Evolutionary conservation across 2,797 vertebrate species (phyloP), one percentile per base, ranked within the genome.

Genomic region (Lepus oiostolus): DNA sequence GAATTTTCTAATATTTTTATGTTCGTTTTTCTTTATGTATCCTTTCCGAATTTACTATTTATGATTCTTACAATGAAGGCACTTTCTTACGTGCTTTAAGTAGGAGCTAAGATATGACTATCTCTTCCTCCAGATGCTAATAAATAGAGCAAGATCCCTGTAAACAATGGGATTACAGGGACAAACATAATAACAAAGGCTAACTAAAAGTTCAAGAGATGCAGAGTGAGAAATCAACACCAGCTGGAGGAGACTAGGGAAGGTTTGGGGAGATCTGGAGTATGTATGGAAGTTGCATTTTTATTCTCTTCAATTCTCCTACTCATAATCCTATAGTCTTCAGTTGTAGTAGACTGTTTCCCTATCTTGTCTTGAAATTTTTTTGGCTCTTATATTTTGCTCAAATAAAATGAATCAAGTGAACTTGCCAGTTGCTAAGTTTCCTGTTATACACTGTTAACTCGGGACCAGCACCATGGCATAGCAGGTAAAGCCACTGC

Each of bases 161-260:
- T 72, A 72, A 72, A 77, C 16, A 74, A 75, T 38, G 35, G 38
- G 62, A 26, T 75, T 5, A 38, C 58, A 62, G 42, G 63, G 38
- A 77, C 67, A 88, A 84, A 77, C 68, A 14, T 91, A 91, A 62
- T 38, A 87, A 93, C 11, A 76, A 50, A 65, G 65, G 35, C 19
- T 30, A 75, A 89, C 14, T 62, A 71, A 42, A 81, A 42, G 32
- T 35, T 71, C 63, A 82, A 26, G 16, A 84, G 58, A 32, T 28
- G 28, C 4, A 58, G 4, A 74, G 38, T 79, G 21, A 58, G 22
- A 84, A 88, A 88, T 62, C n/a, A 71, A n/a, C 42, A n/a, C 6
- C 50, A 79, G 63, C 38, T 63, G n/a, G 28, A 52, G 35, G n/a
- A 75, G 70, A 67, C 28, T 5, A 71, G 68, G 22, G 58, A 72